These are phyloP conservation scores for Linnaemya vulpina DNA, from an alignment of 2,888 invertebrate genomes.

Conservation along the genomic window DNA sequence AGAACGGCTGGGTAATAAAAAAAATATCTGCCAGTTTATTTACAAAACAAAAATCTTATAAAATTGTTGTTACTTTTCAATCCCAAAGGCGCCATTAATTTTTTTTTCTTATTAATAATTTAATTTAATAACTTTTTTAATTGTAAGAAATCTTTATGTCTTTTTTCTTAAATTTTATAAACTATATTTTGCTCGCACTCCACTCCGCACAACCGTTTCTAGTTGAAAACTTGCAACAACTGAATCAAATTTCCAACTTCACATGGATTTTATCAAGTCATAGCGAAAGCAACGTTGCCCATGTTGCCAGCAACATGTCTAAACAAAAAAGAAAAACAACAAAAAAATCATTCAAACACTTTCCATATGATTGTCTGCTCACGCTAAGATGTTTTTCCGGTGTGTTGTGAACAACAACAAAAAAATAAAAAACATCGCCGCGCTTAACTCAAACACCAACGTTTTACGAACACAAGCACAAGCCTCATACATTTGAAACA, in stretches of 20 bases:
- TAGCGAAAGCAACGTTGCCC: conserved; percentile 10
- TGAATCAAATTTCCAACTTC: conserved; percentile 80
- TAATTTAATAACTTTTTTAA: conserved; percentile 1
- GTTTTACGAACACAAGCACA: background rate
- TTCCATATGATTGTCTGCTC: conserved; percentile 33
- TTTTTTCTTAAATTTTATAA: background rate
- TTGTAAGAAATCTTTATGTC: background rate
- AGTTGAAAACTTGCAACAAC: conserved; percentile 79
- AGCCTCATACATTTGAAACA: background rate
- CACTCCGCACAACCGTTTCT: conserved; percentile 73
- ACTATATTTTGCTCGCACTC: conserved; percentile 2
- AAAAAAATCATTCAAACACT: conserved; percentile 5
- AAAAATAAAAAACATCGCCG: no score
- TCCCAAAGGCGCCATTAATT: background rate
- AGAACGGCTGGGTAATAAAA: background rate
- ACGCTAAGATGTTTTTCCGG: conserved; percentile 1
- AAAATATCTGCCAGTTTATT: background rate
- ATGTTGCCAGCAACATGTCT: background rate
- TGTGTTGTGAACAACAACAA: conserved; percentile 40
- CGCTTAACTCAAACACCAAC: conserved; percentile 23
- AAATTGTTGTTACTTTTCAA: background rate
- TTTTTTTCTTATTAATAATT: background rate
- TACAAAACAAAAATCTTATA: background rate
- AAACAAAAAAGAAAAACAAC: conserved; percentile 1
- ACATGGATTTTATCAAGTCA: conserved; percentile 78